Conservation (phyloP, 2,113 vertebrate species). For the Polyodon spathula region DNA sequence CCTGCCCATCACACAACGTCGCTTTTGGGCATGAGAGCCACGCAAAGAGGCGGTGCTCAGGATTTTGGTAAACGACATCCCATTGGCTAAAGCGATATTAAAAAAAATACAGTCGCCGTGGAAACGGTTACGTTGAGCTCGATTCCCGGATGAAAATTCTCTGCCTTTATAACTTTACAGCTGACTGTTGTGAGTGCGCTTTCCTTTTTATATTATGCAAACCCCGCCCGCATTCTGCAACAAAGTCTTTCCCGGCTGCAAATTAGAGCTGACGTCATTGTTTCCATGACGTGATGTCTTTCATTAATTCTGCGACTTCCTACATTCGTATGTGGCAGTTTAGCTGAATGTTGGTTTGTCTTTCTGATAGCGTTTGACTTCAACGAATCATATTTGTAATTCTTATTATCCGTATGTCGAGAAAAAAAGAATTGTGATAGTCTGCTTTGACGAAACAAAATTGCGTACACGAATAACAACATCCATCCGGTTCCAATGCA, state of each 20-base stretch:
- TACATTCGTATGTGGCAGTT: not conserved
- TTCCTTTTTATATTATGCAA: conserved; percentile 23
- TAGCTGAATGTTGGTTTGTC: conserved; percentile 1
- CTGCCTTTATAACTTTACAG: conserved; percentile 23
- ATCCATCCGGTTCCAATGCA: too few species aligned
- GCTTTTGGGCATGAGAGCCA: conserved; percentile 50
- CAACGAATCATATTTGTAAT: too few species aligned
- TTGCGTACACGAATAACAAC: too few species aligned
- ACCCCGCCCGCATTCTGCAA: conserved; percentile 39
- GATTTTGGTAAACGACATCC: conserved; percentile 40
- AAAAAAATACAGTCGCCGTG: conserved; percentile 49
- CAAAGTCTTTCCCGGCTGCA: conserved; percentile 50
- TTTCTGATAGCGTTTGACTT: too few species aligned
- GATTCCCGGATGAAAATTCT: conserved; percentile 22
- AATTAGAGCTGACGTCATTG: conserved; percentile 68
- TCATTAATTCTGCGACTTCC: too few species aligned
- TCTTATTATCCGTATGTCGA: too few species aligned
- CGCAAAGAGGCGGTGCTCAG: conserved; percentile 46
- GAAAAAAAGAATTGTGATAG: too few species aligned
- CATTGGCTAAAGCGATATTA: conserved; percentile 52
- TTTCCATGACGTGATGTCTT: conserved; percentile 66
- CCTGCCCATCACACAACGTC: conserved; percentile 54
- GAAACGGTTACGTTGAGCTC: conserved; percentile 56
- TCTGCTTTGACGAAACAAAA: too few species aligned
- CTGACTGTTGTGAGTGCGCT: too few species aligned